A percentile compares a stretch with the other conserved stretches of the same genome.
Conservation (phyloP, 2,888 invertebrate genomes). For the Leptodirus hochenwartii region DNA sequence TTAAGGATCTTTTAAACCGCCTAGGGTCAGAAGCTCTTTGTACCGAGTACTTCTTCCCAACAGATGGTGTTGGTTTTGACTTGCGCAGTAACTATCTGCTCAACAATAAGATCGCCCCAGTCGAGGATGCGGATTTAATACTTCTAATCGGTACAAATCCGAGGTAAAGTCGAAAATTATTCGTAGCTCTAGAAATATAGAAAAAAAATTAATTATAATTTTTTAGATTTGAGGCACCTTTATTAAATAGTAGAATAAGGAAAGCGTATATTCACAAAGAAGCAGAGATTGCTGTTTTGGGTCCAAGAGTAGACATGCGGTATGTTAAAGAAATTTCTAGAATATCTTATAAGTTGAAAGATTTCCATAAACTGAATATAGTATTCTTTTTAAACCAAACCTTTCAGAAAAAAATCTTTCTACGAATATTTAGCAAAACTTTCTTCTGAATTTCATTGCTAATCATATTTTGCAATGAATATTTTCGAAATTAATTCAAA, state of each 20-base stretch:
- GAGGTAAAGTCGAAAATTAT: too few species aligned
- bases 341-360: too few species aligned
- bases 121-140: slow-evolving; percentile 88
- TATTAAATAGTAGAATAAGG: slow-evolving; percentile 87
- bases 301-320: slow-evolving; percentile 59
- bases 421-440: too few species aligned
- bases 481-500: too few species aligned
- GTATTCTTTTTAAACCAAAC: too few species aligned
- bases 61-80: slow-evolving; percentile 63
- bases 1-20: slow-evolving; percentile 84
- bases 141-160: slow-evolving; percentile 93
- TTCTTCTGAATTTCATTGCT: too few species aligned
- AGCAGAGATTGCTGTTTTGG: slow-evolving; percentile 65
- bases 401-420: too few species aligned
- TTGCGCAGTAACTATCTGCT: slow-evolving; percentile 80
- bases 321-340: too few species aligned
- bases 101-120: slow-evolving; percentile 73
- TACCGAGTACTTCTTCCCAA: slow-evolving; percentile 85
- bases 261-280: slow-evolving; percentile 94
- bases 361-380: too few species aligned
- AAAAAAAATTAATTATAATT: too few species aligned
- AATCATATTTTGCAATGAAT: too few species aligned
- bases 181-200: too few species aligned
- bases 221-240: slow-evolving; percentile 94
- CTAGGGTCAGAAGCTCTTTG: slow-evolving; percentile 72